Conservation (phyloP, 1,140 invertebrate species). For the Stegodyphus mimosarum region DNA sequence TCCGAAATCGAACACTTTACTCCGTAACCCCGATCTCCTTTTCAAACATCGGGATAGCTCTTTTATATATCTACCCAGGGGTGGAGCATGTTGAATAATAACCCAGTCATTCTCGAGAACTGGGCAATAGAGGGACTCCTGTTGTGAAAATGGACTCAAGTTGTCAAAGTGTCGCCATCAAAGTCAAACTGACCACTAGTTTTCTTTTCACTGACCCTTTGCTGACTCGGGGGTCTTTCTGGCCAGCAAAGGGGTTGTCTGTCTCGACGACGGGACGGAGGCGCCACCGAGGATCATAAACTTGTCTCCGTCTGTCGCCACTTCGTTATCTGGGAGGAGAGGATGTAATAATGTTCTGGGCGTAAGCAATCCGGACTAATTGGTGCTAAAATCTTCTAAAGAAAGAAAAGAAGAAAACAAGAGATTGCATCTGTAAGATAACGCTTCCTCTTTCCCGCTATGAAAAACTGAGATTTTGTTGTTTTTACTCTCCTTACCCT, state of each 20-base stretch:
- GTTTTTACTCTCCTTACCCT: too few relatives aligned
- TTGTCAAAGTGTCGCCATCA: conserved; percentile 40
- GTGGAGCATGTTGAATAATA: neutral
- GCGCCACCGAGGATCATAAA: conserved; percentile 25
- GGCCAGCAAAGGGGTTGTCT: neutral
- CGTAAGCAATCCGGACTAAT: conserved; percentile 41
- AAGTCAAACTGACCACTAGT: conserved; percentile 14
- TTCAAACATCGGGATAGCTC: neutral
- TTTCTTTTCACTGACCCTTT: neutral
- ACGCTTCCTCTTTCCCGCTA: too few relatives aligned
- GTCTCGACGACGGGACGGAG: neutral
- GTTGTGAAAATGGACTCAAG: conserved; percentile 21
- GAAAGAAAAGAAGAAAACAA: neutral
- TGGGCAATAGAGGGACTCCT: neutral
- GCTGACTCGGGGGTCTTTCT: neutral
- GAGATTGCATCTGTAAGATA: neutral
- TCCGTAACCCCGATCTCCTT: neutral
- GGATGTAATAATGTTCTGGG: conserved; percentile 21
- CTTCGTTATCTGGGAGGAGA: conserved; percentile 28
- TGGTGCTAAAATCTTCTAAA: conserved; percentile 16
- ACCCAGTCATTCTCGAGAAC: neutral
- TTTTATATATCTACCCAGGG: neutral
- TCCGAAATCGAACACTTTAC: neutral
- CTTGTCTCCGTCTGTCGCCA: conserved; percentile 25
- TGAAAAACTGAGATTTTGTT: too few relatives aligned